Evolutionary conservation across 1,140 invertebrate species (phyloP).

Genomic region (Aphis craccivora): DNA sequence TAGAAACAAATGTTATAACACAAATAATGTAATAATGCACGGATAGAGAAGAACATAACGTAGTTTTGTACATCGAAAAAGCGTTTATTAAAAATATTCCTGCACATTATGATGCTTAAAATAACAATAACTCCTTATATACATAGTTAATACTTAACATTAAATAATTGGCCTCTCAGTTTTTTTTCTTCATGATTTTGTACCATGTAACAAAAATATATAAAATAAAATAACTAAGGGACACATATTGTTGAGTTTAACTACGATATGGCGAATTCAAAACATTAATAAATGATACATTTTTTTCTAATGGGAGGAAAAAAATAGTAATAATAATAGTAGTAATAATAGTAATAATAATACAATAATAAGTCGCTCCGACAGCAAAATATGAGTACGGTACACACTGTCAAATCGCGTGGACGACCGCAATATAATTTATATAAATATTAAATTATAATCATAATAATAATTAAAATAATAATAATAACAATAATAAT

Average conservation of each 20-base stretch:
- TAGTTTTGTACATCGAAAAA: constrained; percentile 23
- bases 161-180: constrained; percentile 54
- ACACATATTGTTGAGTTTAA: neutral
- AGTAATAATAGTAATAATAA: neutral
- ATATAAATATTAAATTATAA: constrained; percentile 24
- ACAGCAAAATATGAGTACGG: neutral
- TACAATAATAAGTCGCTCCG: neutral
- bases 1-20: neutral
- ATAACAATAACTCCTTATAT: constrained; percentile 53
- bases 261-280: neutral
- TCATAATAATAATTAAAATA: constrained; percentile 8
- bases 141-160: constrained; percentile 56
- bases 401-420: neutral
- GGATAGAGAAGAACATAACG: neutral
- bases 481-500: neutral
- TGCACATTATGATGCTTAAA: neutral
- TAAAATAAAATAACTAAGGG: constrained; percentile 32
- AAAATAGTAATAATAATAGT: constrained; percentile 29
- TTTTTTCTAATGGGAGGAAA: neutral
- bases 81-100: constrained; percentile 56
- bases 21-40: neutral
- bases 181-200: constrained; percentile 25
- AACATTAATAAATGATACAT: neutral
- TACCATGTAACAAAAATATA: constrained; percentile 32
- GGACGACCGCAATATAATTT: neutral